phyloP scores from a whole-genome alignment of 1,140 invertebrate genomes.

The Saccostrea cuccullata region DNA sequence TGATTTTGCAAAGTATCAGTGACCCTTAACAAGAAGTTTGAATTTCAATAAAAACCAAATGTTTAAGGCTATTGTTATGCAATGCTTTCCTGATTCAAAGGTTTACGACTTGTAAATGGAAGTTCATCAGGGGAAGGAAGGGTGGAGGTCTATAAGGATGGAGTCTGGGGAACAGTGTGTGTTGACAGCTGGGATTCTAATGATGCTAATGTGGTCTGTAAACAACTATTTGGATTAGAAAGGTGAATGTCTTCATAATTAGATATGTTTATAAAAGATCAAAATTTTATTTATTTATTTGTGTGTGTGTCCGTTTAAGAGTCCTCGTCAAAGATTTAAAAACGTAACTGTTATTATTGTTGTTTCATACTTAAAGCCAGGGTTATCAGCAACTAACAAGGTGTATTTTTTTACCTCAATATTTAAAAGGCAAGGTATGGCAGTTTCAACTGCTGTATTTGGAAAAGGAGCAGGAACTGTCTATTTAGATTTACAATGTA shows the following conservation, averaged over 20 bases:
- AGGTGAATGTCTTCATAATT: background rate
- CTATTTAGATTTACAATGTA: background rate
- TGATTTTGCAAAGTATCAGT: too few species aligned
- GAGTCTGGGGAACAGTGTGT: slow-evolving; percentile 63
- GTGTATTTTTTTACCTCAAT: background rate
- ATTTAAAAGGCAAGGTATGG: background rate
- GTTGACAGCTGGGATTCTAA: slow-evolving; percentile 58
- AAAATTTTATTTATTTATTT: too few species aligned
- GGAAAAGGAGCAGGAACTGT: background rate
- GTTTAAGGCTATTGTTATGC: too few species aligned
- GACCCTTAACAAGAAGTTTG: too few species aligned
- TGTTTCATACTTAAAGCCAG: too few species aligned
- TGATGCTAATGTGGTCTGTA: slow-evolving; percentile 63
- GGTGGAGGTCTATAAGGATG: slow-evolving; percentile 57
- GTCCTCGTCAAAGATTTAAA: too few species aligned
- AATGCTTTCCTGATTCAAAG: too few species aligned
- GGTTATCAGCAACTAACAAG: too few species aligned
- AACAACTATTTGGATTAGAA: background rate
- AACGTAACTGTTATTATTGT: too few species aligned
- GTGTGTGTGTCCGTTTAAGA: too few species aligned
- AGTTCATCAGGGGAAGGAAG: slow-evolving; percentile 42
- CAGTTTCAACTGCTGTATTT: background rate
- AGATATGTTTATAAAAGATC: too few species aligned
- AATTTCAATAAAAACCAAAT: too few species aligned
- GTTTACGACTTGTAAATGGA: background rate